A percentile compares a stretch with the other conserved stretches of the same genome.
phyloP scores from a whole-genome alignment of 2,113 vertebrate genomes.

The Pogona vitticeps region DNA sequence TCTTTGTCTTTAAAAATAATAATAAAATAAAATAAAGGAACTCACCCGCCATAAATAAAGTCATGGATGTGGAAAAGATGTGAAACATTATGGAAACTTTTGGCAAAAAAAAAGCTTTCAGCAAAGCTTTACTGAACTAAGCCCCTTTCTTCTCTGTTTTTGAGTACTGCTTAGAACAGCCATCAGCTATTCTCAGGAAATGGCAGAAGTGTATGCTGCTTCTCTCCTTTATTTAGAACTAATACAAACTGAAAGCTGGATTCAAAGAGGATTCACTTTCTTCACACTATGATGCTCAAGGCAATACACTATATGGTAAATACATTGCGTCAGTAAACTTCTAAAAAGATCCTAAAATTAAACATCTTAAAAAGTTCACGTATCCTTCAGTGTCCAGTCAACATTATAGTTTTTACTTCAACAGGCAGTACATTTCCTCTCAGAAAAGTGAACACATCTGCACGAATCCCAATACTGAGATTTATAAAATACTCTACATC shows the following conservation, averaged over 20 bases:
- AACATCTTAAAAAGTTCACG: not conserved
- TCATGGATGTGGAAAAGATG: not conserved
- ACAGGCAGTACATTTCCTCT: not conserved
- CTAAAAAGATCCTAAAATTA: not conserved
- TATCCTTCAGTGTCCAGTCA: not conserved
- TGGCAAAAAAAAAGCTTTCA: not conserved
- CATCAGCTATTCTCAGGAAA: conserved; percentile 36
- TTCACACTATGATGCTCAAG: not conserved
- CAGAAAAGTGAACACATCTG: not conserved
- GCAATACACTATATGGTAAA: not conserved
- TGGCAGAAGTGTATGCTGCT: not conserved
- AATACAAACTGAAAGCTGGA: conserved; percentile 3
- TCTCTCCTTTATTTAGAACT: conserved; percentile 23
- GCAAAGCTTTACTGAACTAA: conserved; percentile 31
- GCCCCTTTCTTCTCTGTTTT: not conserved
- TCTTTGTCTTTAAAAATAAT: not conserved
- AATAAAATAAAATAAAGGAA: not conserved
- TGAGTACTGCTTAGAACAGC: conserved; percentile 47
- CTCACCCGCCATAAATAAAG: not conserved
- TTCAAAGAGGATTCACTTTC: not conserved
- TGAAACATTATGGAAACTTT: not conserved
- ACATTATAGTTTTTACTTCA: not conserved
- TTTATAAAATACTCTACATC: not conserved
- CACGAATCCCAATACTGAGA: too few species aligned
- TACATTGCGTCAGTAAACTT: not conserved